These are phyloP conservation scores for Lissocephala sabroskyi DNA, from an alignment of 2,888 invertebrate species.

Conservation along the genomic window DNA sequence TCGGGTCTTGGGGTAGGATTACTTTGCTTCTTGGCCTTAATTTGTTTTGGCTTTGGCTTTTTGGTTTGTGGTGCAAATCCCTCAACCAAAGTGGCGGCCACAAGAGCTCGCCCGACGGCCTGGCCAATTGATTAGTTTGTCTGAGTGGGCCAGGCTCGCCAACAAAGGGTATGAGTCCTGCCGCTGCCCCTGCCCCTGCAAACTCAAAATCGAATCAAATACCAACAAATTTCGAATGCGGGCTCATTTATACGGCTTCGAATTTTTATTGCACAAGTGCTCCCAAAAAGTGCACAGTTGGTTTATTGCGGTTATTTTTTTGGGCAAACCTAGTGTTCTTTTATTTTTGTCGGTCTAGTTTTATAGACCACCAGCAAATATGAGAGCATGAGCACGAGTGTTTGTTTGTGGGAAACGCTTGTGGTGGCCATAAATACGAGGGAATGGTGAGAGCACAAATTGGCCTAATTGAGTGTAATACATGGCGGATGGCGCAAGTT, in stretches of 20 bases:
- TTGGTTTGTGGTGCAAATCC: constrained; percentile 22
- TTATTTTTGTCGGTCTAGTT: not conserved
- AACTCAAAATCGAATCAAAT: too few relatives aligned
- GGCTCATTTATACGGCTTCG: constrained; percentile 53
- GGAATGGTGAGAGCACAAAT: constrained; percentile 42
- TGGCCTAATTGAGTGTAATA: constrained; percentile 53
- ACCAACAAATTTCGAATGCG: constrained; percentile 13
- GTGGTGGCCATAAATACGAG: constrained; percentile 43
- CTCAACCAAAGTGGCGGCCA: constrained; percentile 29
- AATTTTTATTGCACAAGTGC: constrained; percentile 43
- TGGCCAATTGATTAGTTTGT: constrained; percentile 56
- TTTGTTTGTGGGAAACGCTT: constrained; percentile 36
- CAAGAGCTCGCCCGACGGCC: constrained; percentile 14
- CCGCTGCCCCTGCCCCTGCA: not conserved
- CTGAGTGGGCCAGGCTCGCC: constrained; percentile 20
- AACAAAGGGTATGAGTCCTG: constrained; percentile 4
- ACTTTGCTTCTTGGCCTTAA: too few relatives aligned
- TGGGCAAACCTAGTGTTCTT: too few relatives aligned
- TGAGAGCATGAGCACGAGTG: not conserved
- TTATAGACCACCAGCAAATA: not conserved
- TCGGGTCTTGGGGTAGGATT: too few relatives aligned
- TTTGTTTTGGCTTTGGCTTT: not conserved
- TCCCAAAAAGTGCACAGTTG: constrained; percentile 23
- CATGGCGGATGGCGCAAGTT: constrained; percentile 26
- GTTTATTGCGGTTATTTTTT: not conserved